Percentiles rank a stretch among this genome's conserved stretches.
Evolutionary conservation across 2,113 vertebrate species (phyloP).

Genomic region (Tympanuchus pallidicinctus): DNA sequence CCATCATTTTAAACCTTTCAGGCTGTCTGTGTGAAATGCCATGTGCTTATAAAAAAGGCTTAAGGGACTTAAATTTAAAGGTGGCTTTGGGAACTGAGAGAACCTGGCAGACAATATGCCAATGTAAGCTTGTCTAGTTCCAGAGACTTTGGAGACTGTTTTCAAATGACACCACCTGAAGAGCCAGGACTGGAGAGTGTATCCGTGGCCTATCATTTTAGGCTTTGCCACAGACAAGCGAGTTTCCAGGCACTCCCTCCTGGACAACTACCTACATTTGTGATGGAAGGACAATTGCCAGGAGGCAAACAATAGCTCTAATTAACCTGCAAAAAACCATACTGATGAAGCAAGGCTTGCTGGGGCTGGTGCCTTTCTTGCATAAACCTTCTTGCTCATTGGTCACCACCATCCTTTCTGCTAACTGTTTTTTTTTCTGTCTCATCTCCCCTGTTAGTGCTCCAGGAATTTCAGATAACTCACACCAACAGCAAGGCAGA

Average conservation of each 20-base stretch:
- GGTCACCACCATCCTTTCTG: not conserved
- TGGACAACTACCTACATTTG: not conserved
- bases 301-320: not conserved
- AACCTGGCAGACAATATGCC: not conserved
- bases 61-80: constrained; percentile 16
- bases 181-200: not conserved
- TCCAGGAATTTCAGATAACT: not conserved
- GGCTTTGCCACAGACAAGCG: not conserved
- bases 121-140: not conserved
- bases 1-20: not conserved
- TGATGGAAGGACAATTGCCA: not conserved
- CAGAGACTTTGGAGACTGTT: not conserved
- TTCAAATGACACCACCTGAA: not conserved
- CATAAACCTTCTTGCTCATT: accelerated
- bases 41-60: not conserved
- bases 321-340: not conserved
- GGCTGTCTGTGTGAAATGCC: not conserved
- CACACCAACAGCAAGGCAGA: accelerated
- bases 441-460: not conserved
- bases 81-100: not conserved
- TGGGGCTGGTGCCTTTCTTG: not conserved
- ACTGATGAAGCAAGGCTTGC: not conserved
- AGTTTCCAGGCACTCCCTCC: not conserved
- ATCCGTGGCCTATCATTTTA: not conserved
- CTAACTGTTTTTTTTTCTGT: not conserved